Base-by-base conservation (phyloP, 2,888 invertebrate genomes). In the Helleia helle region DNA sequence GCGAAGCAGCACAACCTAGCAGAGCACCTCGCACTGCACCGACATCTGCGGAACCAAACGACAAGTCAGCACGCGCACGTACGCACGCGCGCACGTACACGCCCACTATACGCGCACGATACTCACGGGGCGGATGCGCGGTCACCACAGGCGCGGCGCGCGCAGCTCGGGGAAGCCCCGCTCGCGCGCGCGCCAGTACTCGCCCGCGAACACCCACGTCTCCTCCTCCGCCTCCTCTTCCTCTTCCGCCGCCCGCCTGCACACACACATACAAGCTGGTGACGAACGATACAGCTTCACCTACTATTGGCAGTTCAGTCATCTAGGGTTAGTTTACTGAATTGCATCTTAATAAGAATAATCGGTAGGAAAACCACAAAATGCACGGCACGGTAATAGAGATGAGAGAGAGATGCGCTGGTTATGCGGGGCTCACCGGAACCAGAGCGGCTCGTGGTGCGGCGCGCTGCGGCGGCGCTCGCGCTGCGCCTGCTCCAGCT, bases 131-230 rank as follows among this genome's bases (percentile, higher is more conserved):
- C 30, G 12, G 58, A 42, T 44, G 58, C 49, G 74, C 5, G 71
- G 80, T 90, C 87, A 91, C 91, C 91, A 91, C 41, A 91, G 76
- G 46, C 86, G 69, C 43, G 89, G 89, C 57, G 87, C 80, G 43
- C 65, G 58, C 49, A 85, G 57, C 44, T 77, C 83, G 26, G 79
- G 66, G 79, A 92, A 93, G 36, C 90, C 91, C 0, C 88, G 88
- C 51, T 87, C 89, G 51, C 90, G 90, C 47, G 83, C 80, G 56
- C 90, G 89, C 93, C 93, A 94, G 71, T 94, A 94, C 64, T 90
- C 89, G 38, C 90, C 89, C 50, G 87, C 89, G 75, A 89, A 93
- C 59, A 89, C 87, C 90, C 91, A 93, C 41, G 72, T 77, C 59
- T 91, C 91, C 59, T 91, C 91, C 44, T 89, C n/a, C 88, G 22